These are phyloP conservation scores for Napeogenes inachia DNA, from an alignment of 2,888 invertebrate species.

Conservation along the genomic window DNA sequence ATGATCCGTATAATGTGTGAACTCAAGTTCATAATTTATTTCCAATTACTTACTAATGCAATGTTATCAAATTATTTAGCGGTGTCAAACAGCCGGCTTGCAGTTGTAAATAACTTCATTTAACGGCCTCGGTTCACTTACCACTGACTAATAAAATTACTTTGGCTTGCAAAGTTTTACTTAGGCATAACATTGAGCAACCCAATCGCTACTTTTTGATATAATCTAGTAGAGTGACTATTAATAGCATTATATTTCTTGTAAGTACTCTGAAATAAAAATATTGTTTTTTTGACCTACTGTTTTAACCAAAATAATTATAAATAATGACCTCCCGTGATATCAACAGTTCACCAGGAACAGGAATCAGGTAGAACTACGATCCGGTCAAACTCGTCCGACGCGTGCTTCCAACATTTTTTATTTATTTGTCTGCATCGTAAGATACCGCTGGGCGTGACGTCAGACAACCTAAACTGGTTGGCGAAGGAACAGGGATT, in stretches of 20 bases:
- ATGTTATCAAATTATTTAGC: slow-evolving; percentile 29
- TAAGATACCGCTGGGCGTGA: slow-evolving; percentile 76
- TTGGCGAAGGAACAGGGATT: slow-evolving; percentile 78
- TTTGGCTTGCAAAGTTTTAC: not conserved
- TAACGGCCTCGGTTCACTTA: slow-evolving; percentile 14
- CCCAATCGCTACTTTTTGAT: too few relatives aligned
- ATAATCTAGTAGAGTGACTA: not conserved
- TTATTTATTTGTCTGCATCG: slow-evolving; percentile 77
- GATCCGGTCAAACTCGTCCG: slow-evolving; percentile 77
- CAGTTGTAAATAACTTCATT: slow-evolving; percentile 22
- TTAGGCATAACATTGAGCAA: too few relatives aligned
- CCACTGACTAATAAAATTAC: slow-evolving; percentile 16
- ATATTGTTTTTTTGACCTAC: slow-evolving; percentile 9
- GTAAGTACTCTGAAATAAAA: not conserved
- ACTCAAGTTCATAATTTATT: too few relatives aligned
- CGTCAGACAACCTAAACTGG: slow-evolving; percentile 77
- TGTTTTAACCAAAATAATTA: slow-evolving; percentile 36
- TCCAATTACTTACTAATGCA: slow-evolving; percentile 13
- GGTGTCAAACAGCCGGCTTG: slow-evolving; percentile 17
- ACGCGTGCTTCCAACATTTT: slow-evolving; percentile 78
- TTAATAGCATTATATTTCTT: not conserved
- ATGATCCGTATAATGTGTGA: too few relatives aligned
- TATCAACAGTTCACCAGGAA: slow-evolving; percentile 70
- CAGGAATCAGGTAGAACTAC: slow-evolving; percentile 78
- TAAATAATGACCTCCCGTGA: slow-evolving; percentile 50